Evolutionary conservation across 1,140 invertebrate species (phyloP), one percentile per base, ranked within the genome.

Genomic region (Helicorthomorpha holstii): DNA sequence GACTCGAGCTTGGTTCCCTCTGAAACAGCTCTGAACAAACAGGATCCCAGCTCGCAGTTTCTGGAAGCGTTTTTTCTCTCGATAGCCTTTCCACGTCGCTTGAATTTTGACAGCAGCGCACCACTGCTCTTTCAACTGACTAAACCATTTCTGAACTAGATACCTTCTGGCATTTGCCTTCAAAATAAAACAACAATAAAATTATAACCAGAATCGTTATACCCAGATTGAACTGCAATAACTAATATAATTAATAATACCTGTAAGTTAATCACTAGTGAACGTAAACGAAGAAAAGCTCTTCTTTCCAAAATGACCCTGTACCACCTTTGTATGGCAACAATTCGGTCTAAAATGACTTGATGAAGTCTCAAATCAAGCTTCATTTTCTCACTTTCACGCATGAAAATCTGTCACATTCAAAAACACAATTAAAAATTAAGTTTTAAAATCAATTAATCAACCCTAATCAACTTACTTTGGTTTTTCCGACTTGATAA

Each of bases 331-430:
- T 97, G 92, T 55, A 97, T 84, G 1, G 79, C 81, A 41, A 92
- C 80, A 59, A 96, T 94, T 49, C 85, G 82, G 22, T 83, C 79
- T 74, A 96, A 87, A 54, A 96, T 94, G 61, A 91, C 85, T 62
- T 90, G 82, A 68, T 97, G 91, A 26, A 97, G 70, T 52, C 84
- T 77, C 59, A 86, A 85, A 63, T 96, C 91, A 41, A 96, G 65
- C 64, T 88, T 83, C 56, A 90, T 77, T 66, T 95, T 94, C 66
- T 95, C 90, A n/a, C 83, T 84, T 65, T 95, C 91, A 42, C 90
- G 72, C 66, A 95, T 75, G 61, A 94, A 95, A 38, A 96, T 83
- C 73, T 73, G n/a, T n/a, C n/a, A 54, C 23, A 57, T 4, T 50
- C 16, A 16, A 48, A 52, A 43, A 19, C 10, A 29, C 3, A 14